Conservation (phyloP, 2,113 vertebrate species). For the Otus sunia region DNA sequence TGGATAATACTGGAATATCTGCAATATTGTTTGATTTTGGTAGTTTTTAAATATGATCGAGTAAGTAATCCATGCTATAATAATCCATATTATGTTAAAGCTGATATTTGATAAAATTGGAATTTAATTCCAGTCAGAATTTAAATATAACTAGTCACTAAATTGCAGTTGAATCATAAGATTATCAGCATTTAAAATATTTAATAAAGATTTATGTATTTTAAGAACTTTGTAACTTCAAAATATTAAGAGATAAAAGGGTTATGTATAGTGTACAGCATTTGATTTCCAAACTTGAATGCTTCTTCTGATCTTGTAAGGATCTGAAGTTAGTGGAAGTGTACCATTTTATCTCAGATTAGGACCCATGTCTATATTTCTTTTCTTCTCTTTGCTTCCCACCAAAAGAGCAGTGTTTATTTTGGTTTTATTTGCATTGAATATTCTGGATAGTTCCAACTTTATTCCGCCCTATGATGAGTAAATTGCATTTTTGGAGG, state of each 20-base stretch:
- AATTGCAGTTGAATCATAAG: not conserved
- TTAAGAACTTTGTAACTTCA: not conserved
- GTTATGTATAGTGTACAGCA: fast-evolving
- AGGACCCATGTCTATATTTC: not conserved
- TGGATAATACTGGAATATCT: not conserved
- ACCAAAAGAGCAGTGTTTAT: not conserved
- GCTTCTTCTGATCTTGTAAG: not conserved
- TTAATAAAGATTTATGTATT: not conserved
- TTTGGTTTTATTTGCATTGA: not conserved
- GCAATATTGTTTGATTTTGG: not conserved
- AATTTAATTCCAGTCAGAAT: not conserved
- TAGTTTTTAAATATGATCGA: not conserved
- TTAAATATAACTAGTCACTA: not conserved
- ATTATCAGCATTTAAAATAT: too few species aligned
- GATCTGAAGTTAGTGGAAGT: not conserved
- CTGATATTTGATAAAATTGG: not conserved
- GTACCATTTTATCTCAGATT: not conserved
- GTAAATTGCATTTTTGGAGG: not conserved
- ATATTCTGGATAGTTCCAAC: not conserved
- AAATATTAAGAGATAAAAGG: not conserved
- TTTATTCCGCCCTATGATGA: not conserved
- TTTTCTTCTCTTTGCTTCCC: not conserved
- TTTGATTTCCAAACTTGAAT: not conserved
- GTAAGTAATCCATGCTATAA: not conserved
- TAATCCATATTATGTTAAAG: not conserved